Conservation (phyloP, 2,797 vertebrate species). For the Hippoglossus hippoglossus region DNA sequence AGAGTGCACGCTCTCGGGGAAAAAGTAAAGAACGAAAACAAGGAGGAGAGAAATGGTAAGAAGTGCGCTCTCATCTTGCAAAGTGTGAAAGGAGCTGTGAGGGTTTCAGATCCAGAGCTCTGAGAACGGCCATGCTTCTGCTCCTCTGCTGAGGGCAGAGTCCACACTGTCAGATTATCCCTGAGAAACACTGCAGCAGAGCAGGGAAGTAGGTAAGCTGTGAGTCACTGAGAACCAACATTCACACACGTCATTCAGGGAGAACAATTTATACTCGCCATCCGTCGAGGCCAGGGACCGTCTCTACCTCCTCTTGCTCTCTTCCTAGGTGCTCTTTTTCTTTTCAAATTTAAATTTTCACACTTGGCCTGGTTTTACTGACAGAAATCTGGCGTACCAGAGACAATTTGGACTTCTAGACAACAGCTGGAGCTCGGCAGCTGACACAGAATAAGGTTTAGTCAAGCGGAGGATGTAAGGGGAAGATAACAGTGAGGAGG, state of each 20-base stretch:
- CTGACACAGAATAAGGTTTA: constrained; percentile 51
- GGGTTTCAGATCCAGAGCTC: constrained; percentile 48
- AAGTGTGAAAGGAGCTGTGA: constrained; percentile 56
- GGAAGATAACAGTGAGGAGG: constrained; percentile 37
- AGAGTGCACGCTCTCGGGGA: constrained; percentile 26
- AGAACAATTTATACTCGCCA: constrained; percentile 30
- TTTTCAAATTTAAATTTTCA: constrained; percentile 57
- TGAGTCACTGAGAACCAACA: constrained; percentile 44
- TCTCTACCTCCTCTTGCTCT: constrained; percentile 31
- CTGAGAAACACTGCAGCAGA: constrained; percentile 32
- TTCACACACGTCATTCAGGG: constrained; percentile 31
- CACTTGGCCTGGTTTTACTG: constrained; percentile 37
- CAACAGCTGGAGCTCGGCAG: constrained; percentile 56
- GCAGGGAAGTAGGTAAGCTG: constrained; percentile 33
- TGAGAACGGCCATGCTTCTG: constrained; percentile 34
- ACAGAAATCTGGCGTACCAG: constrained; percentile 52
- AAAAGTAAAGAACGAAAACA: constrained; percentile 22
- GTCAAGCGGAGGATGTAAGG: constrained; percentile 33
- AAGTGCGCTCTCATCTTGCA: constrained; percentile 46
- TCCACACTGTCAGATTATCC: constrained; percentile 62
- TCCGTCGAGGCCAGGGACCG: constrained; percentile 27
- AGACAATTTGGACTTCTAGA: constrained; percentile 44
- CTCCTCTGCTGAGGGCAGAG: constrained; percentile 59
- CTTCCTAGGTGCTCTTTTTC: constrained; percentile 37
- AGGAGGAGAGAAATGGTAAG: constrained; percentile 36